Evolutionary conservation across 1,140 invertebrate species (phyloP).

Genomic region (Drosophila azteca): DNA sequence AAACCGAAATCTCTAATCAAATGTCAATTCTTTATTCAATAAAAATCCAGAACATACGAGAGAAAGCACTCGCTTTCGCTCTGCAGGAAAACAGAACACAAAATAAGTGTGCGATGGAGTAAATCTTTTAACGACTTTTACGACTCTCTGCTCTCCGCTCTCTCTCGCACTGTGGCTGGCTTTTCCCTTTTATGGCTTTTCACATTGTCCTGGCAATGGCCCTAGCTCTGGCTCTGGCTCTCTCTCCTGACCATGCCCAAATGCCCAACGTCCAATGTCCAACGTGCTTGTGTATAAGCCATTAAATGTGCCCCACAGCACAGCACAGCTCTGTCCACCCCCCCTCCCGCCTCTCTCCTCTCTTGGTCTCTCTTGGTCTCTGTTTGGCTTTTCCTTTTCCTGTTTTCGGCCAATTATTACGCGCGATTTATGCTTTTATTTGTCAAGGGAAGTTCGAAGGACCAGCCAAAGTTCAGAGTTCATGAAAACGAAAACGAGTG

Average conservation of each 20-base stretch:
- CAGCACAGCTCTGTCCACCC: too few relatives aligned
- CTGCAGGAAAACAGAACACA: conserved; percentile 2
- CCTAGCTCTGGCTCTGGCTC: too few relatives aligned
- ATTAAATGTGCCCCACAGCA: conserved; percentile 64
- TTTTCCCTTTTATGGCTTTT: conserved; percentile 34
- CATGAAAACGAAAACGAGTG: background rate
- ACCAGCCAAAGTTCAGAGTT: conserved; percentile 22
- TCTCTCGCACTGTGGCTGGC: conserved; percentile 27
- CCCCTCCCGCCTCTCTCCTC: background rate
- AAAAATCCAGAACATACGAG: conserved; percentile 60
- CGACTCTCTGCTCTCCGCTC: background rate
- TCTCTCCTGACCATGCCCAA: conserved; percentile 47
- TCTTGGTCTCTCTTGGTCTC: conserved; percentile 14
- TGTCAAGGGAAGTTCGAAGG: conserved; percentile 50
- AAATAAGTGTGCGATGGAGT: conserved; percentile 48
- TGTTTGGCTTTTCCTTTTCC: conserved; percentile 43
- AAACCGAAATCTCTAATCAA: conserved; percentile 75
- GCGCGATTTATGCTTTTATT: conserved; percentile 82
- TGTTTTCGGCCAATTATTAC: conserved; percentile 79
- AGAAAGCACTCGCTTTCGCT: conserved; percentile 15
- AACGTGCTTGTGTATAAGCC: conserved; percentile 68
- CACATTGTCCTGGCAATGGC: conserved; percentile 25
- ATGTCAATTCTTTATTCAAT: conserved; percentile 80
- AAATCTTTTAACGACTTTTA: conserved; percentile 77
- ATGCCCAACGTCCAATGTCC: conserved; percentile 44